These are phyloP conservation scores for Micromesistius poutassou DNA, from an alignment of 2,797 vertebrate species.

Conservation along the genomic window DNA sequence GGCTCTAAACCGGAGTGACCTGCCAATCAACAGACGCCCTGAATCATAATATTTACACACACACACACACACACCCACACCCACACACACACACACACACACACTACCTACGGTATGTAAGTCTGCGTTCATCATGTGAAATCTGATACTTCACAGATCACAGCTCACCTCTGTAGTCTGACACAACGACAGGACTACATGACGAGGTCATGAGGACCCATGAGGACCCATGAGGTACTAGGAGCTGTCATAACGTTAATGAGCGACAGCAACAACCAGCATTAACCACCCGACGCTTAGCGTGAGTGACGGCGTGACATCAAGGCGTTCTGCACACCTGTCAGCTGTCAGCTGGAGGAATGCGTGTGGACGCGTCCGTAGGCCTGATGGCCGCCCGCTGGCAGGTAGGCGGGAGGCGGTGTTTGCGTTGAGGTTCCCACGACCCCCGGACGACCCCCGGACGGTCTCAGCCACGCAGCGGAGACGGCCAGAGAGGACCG, in stretches of 20 bases:
- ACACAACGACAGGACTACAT: too few relatives aligned
- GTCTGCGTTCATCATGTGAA: neutral
- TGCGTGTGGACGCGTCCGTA: neutral
- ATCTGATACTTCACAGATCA: neutral
- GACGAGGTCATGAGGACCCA: neutral
- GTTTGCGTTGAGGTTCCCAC: neutral
- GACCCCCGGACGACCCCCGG: too few relatives aligned
- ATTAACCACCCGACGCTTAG: neutral
- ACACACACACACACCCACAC: neutral
- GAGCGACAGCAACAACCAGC: neutral
- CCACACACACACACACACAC: too few relatives aligned
- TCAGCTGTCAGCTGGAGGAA: neutral
- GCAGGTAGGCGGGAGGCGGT: neutral
- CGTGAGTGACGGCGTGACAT: neutral
- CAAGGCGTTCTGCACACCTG: neutral
- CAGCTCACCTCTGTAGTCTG: neutral
- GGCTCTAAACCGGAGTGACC: neutral
- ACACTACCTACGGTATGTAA: too few relatives aligned
- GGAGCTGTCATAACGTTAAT: neutral
- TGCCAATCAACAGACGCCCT: conserved; percentile 2
- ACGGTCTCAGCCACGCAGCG: neutral
- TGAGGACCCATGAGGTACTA: too few relatives aligned
- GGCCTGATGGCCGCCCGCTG: neutral
- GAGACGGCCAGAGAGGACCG: too few relatives aligned
- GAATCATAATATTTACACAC: conserved; percentile 4